Conservation (phyloP, 2,113 vertebrate genomes). For the Neogale vison region DNA sequence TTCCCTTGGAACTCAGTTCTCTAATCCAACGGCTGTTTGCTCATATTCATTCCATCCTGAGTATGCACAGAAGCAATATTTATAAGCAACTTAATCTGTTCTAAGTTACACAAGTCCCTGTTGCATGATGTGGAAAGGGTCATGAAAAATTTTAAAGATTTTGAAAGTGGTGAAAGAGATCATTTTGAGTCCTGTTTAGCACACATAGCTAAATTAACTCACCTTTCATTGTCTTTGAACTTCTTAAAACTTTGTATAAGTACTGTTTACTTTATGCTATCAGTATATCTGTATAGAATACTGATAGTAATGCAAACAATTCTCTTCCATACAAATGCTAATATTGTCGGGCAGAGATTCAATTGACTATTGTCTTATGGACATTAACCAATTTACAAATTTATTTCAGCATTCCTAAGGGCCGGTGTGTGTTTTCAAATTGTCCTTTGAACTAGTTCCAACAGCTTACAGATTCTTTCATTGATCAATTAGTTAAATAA, state of each 20-base stretch:
- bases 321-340: background rate
- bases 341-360: background rate
- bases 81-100: background rate
- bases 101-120: background rate
- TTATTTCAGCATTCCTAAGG: background rate
- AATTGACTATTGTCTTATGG: background rate
- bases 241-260: background rate
- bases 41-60: background rate
- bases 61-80: background rate
- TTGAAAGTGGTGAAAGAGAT: background rate
- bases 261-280: background rate
- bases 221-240: background rate
- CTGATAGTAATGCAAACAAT: background rate
- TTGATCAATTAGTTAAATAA: background rate
- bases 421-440: background rate
- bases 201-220: background rate
- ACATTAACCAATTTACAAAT: background rate
- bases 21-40: background rate
- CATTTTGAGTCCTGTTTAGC: background rate
- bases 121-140: background rate
- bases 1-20: background rate
- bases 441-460: background rate
- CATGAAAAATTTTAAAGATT: background rate
- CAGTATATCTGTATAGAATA: background rate
- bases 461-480: background rate